A percentile compares a stretch with the other conserved stretches of the same genome.
Conservation (phyloP, 2,113 vertebrate species). For the Chloroceryle aenea region DNA sequence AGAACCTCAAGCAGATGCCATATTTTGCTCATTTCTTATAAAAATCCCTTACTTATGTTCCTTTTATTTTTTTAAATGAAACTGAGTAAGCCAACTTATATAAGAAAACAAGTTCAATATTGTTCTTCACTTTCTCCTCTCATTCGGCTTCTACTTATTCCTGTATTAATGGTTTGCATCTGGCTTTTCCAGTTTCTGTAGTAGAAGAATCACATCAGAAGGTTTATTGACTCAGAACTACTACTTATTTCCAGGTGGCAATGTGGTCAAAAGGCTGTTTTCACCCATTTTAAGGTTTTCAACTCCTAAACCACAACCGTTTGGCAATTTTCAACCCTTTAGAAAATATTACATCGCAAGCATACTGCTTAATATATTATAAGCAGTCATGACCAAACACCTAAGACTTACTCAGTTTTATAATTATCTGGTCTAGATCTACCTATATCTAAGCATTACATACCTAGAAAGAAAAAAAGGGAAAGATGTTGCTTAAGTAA, state of each 20-base stretch:
- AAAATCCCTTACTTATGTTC: background rate
- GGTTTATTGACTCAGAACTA: background rate
- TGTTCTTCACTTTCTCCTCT: background rate
- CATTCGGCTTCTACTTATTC: background rate
- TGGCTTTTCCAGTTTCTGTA: background rate
- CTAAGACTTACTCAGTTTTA: background rate
- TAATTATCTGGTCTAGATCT: background rate
- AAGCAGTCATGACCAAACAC: background rate
- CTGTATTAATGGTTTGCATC: background rate
- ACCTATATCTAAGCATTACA: background rate
- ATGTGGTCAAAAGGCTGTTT: fast-evolving
- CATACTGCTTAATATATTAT: background rate
- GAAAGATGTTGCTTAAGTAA: background rate
- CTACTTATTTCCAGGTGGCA: background rate
- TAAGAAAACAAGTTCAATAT: background rate
- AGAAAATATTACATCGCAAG: background rate
- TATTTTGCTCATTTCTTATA: background rate
- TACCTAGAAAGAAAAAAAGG: background rate
- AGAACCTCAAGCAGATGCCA: background rate
- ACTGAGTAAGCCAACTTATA: background rate
- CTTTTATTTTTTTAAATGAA: background rate
- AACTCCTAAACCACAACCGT: background rate
- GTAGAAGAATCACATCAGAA: fast-evolving
- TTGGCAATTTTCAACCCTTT: background rate
- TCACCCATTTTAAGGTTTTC: background rate